Conservation (phyloP, 2,113 vertebrate species). For the Barnardius zonarius region DNA sequence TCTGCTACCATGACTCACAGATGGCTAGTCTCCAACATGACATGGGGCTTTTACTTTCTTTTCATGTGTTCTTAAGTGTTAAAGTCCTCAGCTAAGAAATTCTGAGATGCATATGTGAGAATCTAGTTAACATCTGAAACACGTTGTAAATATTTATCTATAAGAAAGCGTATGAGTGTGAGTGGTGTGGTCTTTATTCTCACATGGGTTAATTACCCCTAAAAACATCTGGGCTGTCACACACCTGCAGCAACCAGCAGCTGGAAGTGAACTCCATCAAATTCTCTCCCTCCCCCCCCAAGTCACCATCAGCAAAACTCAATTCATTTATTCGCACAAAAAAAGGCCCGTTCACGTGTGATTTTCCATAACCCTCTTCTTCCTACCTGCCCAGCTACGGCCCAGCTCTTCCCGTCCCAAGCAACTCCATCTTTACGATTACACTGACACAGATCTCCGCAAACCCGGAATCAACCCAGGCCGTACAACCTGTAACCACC, state of each 20-base stretch:
- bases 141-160: fast-evolving
- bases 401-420: background rate
- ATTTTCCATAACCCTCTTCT: fast-evolving
- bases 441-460: fast-evolving
- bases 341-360: fast-evolving
- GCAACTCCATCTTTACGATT: fast-evolving
- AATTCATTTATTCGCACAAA: background rate
- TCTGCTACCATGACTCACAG: fast-evolving
- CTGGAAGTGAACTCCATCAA: background rate
- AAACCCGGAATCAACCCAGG: fast-evolving
- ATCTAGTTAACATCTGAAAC: fast-evolving
- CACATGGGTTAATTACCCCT: background rate
- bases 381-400: fast-evolving
- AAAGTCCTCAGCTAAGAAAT: background rate
- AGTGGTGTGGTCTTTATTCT: fast-evolving
- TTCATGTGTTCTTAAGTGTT: fast-evolving
- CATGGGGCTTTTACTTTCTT: fast-evolving
- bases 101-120: fast-evolving
- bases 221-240: background rate
- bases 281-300: too few relatives aligned
- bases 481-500: background rate
- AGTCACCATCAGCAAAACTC: background rate
- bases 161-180: fast-evolving
- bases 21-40: background rate
- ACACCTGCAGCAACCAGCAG: background rate